Evolutionary conservation across 2,888 invertebrate species (phyloP), one percentile per base, ranked within the genome.

Genomic region (Drosophila kanekoi): DNA sequence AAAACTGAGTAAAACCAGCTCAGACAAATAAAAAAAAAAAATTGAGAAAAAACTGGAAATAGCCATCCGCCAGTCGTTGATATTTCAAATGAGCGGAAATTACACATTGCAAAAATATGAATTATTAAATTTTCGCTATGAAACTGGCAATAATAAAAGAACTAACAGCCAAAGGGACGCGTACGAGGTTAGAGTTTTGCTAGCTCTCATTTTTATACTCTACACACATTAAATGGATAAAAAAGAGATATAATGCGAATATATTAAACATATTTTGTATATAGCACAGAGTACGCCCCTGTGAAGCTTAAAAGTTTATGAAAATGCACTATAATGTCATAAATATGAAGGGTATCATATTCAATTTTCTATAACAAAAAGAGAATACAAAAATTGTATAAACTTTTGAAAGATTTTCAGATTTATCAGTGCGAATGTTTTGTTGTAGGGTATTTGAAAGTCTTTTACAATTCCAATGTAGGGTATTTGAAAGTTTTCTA

Each of bases 1-100:
- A 52, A 57, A 47, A 49, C 28, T 35, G 40, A 54, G 58, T 18
- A 40, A 60, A 53, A 45, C 28, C n/a, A 47, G 33, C 23, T 16
- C 14, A 20, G 45, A 33, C 28, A 28, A 28, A 28, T 28, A 52
- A 32, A 51, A 20, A 38, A 10, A 41, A 16, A 28, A 4, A 14
- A n/a, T n/a, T n/a, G 8, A 11, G 20, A 14, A 20, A 45, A 28
- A 61, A 54, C 44, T 53, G 48, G n/a, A 57, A 38, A 56, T 35
- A 54, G 40, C 38, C 37, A 35, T 48, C 49, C 41, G 40, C 18
- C 45, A 64, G 41, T 51, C 57, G 65, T 69, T 69, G 62, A 77
- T 78, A 81, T 73, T 69, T 60, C 62, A 78, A 78, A 81, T 78
- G 74, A 81, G 74, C 81, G 77, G 77, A 81, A 81, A 78, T 78